Conservation (phyloP, 2,888 invertebrate species). For the Habrosyne pyritoides region DNA sequence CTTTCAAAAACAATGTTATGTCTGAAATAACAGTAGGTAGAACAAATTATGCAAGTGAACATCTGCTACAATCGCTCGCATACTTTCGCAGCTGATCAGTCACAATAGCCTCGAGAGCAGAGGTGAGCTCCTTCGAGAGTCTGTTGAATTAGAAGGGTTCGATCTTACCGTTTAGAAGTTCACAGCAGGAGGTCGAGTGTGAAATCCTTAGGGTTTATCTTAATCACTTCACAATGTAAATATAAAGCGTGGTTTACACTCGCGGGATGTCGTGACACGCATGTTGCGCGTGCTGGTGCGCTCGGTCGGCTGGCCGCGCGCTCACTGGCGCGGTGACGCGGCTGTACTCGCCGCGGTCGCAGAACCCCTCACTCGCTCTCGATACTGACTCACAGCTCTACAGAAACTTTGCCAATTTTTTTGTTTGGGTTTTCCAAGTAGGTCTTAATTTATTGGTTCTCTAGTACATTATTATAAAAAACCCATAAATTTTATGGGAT, state of each 20-base stretch:
- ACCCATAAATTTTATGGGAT: constrained; percentile 7
- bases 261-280: constrained; percentile 63
- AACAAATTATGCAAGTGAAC: constrained; percentile 34
- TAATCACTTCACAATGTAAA: constrained; percentile 69
- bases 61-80: constrained; percentile 38
- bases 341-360: constrained; percentile 31
- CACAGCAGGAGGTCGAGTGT: constrained; percentile 19
- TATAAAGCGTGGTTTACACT: constrained; percentile 60
- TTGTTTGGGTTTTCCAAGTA: constrained; percentile 10
- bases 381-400: constrained; percentile 30
- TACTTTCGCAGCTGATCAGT: constrained; percentile 73
- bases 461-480: not conserved
- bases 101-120: constrained; percentile 40
- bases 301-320: constrained; percentile 64
- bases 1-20: not conserved
- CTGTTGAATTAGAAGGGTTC: constrained; percentile 4
- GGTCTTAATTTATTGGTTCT: constrained; percentile 7
- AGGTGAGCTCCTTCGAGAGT: constrained; percentile 33
- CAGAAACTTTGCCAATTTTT: constrained; percentile 17
- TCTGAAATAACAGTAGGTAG: constrained; percentile 3
- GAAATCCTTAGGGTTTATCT: constrained; percentile 56
- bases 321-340: constrained; percentile 50
- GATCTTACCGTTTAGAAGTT: constrained; percentile 41
- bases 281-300: constrained; percentile 64
- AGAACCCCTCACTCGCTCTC: constrained; percentile 36